Percentiles rank a stretch among this genome's conserved stretches.
phyloP scores from a whole-genome alignment of 2,888 invertebrate species.

The Griposia aprilina region DNA sequence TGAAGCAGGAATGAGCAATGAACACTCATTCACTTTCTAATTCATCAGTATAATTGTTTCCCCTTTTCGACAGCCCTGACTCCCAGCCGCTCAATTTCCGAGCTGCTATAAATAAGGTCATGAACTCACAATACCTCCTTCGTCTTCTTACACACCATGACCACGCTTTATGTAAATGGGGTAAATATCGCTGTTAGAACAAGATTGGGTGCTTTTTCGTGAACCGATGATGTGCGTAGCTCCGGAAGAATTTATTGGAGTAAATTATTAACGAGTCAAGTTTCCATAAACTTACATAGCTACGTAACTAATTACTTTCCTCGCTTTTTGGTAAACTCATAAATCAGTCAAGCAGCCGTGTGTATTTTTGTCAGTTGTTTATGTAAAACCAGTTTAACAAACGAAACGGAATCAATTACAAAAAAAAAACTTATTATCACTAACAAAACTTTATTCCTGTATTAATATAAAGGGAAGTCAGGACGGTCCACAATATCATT shows the following conservation, averaged over 20 bases:
- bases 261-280: slow-evolving; percentile 5
- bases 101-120: slow-evolving; percentile 40
- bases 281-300: background rate
- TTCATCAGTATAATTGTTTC: background rate
- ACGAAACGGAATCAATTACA: background rate
- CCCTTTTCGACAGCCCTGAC: slow-evolving; percentile 9
- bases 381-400: background rate
- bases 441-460: background rate
- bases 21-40: no score
- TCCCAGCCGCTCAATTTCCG: slow-evolving; percentile 35
- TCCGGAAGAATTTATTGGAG: slow-evolving; percentile 3
- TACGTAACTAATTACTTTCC: background rate
- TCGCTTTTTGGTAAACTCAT: background rate
- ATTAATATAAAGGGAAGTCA: no score
- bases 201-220: slow-evolving; percentile 22
- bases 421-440: background rate
- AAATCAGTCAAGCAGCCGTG: no score
- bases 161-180: slow-evolving; percentile 36
- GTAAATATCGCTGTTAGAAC: slow-evolving; percentile 20
- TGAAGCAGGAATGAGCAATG: no score
- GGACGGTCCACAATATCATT: no score
- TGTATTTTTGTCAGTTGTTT: background rate
- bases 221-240: slow-evolving; percentile 4
- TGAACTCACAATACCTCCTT: slow-evolving; percentile 32
- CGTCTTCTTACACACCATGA: slow-evolving; percentile 33